phyloP scores from a whole-genome alignment of 2,888 invertebrate genomes.

The Aspidiotus destructor region DNA sequence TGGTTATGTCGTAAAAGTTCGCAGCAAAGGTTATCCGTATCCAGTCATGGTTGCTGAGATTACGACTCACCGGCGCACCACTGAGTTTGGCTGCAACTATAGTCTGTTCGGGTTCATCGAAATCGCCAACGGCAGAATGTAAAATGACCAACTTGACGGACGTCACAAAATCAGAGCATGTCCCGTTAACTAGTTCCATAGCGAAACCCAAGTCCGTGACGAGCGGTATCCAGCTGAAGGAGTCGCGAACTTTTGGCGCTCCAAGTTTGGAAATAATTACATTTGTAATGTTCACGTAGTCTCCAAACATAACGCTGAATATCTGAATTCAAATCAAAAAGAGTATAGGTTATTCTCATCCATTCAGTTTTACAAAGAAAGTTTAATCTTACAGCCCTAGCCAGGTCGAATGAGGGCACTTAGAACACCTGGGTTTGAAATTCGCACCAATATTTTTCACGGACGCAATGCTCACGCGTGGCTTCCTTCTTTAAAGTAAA shows the following conservation, averaged over 20 bases:
- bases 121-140: slow-evolving; percentile 28
- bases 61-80: slow-evolving; percentile 15
- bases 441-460: too few relatives aligned
- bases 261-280: slow-evolving; percentile 26
- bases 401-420: too few relatives aligned
- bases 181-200: not conserved
- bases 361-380: too few relatives aligned
- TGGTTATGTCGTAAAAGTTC: slow-evolving; percentile 46
- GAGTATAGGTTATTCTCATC: not conserved
- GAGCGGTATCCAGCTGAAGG: slow-evolving; percentile 27
- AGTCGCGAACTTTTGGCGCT: slow-evolving; percentile 28
- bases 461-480: too few relatives aligned
- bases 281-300: slow-evolving; percentile 16
- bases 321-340: not conserved
- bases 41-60: slow-evolving; percentile 36
- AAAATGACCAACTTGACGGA: slow-evolving; percentile 25
- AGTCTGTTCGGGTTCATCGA: slow-evolving; percentile 28
- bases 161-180: slow-evolving; percentile 17
- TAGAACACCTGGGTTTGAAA: too few relatives aligned
- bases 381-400: not conserved
- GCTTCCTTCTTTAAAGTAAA: too few relatives aligned
- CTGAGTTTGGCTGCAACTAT: slow-evolving; percentile 30
- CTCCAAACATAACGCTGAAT: slow-evolving; percentile 16
- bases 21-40: slow-evolving; percentile 40
- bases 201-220: slow-evolving; percentile 15